A percentile compares a stretch with the other conserved stretches of the same genome.
Conservation (phyloP, 2,888 invertebrate genomes). For the Mythimna albipuncta region DNA sequence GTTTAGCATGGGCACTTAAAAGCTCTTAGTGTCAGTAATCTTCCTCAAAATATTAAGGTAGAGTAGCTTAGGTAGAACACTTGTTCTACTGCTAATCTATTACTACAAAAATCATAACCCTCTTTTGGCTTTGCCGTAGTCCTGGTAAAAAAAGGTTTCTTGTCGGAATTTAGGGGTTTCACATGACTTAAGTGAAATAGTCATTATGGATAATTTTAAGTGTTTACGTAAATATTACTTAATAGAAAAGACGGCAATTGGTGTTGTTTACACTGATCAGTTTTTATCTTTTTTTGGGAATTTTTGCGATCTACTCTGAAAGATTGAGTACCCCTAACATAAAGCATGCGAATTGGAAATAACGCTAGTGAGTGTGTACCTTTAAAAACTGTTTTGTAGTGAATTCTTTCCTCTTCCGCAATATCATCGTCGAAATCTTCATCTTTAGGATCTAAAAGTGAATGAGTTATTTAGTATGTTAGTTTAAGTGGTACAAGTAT, state of each 20-base stretch:
- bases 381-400: constrained; percentile 87
- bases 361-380: constrained; percentile 70
- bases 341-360: not conserved
- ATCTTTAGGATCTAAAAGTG: constrained; percentile 82
- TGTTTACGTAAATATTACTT: not conserved
- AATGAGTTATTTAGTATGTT: constrained; percentile 12
- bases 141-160: not conserved
- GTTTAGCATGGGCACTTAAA: not conserved
- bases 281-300: not conserved
- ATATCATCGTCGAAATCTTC: constrained; percentile 90
- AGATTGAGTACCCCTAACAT: not conserved
- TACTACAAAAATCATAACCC: too few relatives aligned
- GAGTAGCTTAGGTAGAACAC: too few relatives aligned
- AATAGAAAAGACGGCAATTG: not conserved
- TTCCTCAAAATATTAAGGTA: not conserved
- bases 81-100: not conserved
- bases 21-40: not conserved
- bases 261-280: not conserved
- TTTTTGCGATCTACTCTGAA: not conserved
- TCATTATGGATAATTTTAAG: too few relatives aligned
- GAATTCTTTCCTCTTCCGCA: constrained; percentile 87
- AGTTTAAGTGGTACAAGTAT: not conserved
- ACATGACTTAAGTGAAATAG: not conserved
- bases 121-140: too few relatives aligned
- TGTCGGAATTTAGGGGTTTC: not conserved